phyloP scores from a whole-genome alignment of 1,140 invertebrate genomes.

The Mycetomoellerius zeteki region DNA sequence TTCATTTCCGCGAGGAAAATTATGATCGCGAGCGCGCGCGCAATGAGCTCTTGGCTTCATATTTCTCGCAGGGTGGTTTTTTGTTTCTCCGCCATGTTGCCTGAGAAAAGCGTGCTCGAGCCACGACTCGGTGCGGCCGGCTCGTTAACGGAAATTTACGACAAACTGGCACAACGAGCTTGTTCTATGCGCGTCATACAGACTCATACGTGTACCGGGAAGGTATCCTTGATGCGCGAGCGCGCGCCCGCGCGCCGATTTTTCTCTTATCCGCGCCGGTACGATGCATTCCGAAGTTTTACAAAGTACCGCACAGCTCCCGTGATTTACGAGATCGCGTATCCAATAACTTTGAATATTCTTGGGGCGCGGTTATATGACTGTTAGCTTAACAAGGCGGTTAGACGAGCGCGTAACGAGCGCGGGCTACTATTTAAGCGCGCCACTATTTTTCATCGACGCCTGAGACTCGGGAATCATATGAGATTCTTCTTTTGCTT shows the following conservation, averaged over 20 bases:
- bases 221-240: conserved; percentile 35
- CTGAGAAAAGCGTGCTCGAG: conserved; percentile 35
- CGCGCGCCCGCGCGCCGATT: conserved; percentile 5
- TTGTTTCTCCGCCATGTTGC: conserved; percentile 2
- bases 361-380: conserved; percentile 66
- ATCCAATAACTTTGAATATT: conserved; percentile 79
- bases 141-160: conserved; percentile 67
- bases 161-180: conserved; percentile 65
- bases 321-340: conserved; percentile 77
- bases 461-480: conserved; percentile 30
- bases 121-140: background rate
- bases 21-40: conserved; percentile 2
- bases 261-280: conserved; percentile 47
- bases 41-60: conserved; percentile 44
- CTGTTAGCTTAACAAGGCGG: conserved; percentile 78
- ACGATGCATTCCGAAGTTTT: conserved; percentile 65
- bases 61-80: conserved; percentile 50
- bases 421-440: conserved; percentile 71
- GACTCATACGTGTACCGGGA: background rate
- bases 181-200: conserved; percentile 5
- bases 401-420: conserved; percentile 76
- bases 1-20: conserved; percentile 56
- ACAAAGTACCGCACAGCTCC: conserved; percentile 65
- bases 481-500: background rate
- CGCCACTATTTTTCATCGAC: conserved; percentile 68